Base-by-base conservation (phyloP, 2,888 invertebrate genomes). In the Psococerastis gibbosa region DNA sequence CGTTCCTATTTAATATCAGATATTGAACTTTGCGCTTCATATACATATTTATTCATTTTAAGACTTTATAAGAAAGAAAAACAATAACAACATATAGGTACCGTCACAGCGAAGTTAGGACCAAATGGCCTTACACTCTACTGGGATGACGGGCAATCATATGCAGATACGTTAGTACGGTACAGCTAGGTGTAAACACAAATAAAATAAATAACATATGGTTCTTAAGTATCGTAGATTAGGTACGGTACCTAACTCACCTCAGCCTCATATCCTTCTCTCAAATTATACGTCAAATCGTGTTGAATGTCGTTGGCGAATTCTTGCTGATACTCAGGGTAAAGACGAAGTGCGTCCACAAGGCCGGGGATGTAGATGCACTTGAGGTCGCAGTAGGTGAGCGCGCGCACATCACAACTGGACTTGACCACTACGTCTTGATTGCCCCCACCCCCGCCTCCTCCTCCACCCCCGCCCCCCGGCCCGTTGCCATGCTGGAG, bases 371-470 rank as follows among this genome's bases (percentile, higher is more conserved):
- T 85, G 63, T 87, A 78, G 51, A 94, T 82, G 63, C 89, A 88
- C 65, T 94, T 92, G 46, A 94, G 69, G 65, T 94, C 94, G 62
- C 94, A 94, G 64, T 94, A 94, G 34, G 94, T 94, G 43, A 94
- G 69, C 31, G 92, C 92, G 67, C 79, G 66, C 27, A 94, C 92
- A 60, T 94, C 92, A 62, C 89, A 89, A 63, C 85, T 87, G 41
- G 91, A 89, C 63, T 91, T 89, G 33, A 89, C 80, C 34, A 91
- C 75, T 31, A 82, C 78, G 57, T 89, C 87, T 18, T 67, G 63
- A 2, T 60, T 56, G 13, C 58, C 54, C 4, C 62, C 58, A 31
- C 61, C 62, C 18, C 62, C 61, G 22, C 68, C 68, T 15, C 69
- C 66, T 51, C 72, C 72, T 41, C 69, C 68, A 47, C 72, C 71